A percentile compares a stretch with the other conserved stretches of the same genome.
phyloP scores from a whole-genome alignment of 23 tunicate species.

The Botrylloides violaceus region DNA sequence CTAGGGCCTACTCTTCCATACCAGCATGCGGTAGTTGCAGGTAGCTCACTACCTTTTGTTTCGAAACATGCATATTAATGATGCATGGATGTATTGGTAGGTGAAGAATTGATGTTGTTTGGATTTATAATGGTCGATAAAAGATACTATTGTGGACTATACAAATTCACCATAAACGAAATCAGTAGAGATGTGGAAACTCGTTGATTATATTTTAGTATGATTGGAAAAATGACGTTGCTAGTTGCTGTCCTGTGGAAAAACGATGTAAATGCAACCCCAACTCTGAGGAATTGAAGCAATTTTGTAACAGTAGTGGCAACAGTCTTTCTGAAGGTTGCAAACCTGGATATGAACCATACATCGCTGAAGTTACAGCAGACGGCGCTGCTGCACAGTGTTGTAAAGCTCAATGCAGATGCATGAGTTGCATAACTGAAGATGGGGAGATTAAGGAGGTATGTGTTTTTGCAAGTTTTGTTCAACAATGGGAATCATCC shows the following conservation, averaged over 20 bases:
- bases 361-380: not conserved
- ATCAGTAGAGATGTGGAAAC: no score
- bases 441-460: not conserved
- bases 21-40: no score
- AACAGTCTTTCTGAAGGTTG: not conserved
- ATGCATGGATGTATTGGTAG: no score
- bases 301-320: not conserved
- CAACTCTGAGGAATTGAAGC: not conserved
- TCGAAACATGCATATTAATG: no score
- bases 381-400: not conserved
- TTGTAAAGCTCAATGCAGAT: not conserved
- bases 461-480: no score
- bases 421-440: not conserved
- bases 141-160: no score
- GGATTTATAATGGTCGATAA: no score
- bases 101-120: no score
- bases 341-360: not conserved
- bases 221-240: not conserved
- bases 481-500: not conserved
- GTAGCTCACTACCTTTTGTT: no score
- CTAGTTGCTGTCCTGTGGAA: not conserved
- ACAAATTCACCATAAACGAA: no score
- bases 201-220: not conserved
- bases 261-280: not conserved
- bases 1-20: no score